These are phyloP conservation scores for Andrena praecox DNA, from an alignment of 2,888 invertebrate species.

Conservation along the genomic window DNA sequence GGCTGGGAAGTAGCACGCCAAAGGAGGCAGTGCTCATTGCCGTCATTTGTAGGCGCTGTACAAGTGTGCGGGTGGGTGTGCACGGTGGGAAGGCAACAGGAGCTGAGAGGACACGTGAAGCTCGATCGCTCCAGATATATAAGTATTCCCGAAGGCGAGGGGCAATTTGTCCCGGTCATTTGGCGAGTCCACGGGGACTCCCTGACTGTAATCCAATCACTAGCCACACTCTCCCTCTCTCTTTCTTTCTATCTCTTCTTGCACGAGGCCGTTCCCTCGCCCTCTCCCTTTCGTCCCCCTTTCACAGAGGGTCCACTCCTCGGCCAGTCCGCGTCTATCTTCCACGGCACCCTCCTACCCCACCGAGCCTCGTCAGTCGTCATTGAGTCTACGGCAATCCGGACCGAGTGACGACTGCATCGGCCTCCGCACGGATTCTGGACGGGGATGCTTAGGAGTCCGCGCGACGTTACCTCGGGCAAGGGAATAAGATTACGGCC, in stretches of 20 bases:
- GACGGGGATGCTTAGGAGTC: constrained; percentile 34
- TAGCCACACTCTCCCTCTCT: constrained; percentile 82
- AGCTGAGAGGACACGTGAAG: constrained; percentile 69
- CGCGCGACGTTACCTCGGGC: constrained; percentile 18
- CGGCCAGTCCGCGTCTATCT: constrained; percentile 37
- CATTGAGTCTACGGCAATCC: constrained; percentile 76
- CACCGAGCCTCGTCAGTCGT: constrained; percentile 67
- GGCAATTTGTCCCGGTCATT: constrained; percentile 86
- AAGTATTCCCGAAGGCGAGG: constrained; percentile 85
- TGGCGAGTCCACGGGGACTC: constrained; percentile 84
- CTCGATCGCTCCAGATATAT: constrained; percentile 82
- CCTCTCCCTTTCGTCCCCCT: constrained; percentile 12
- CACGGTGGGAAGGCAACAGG: constrained; percentile 51
- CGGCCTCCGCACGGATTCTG: constrained; percentile 64
- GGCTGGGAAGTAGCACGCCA: not conserved
- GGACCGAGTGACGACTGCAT: constrained; percentile 70
- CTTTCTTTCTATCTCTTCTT: constrained; percentile 46
- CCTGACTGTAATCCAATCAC: constrained; percentile 85
- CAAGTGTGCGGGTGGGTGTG: constrained; percentile 52
- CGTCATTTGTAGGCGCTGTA: constrained; percentile 58
- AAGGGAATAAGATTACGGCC: constrained; percentile 37
- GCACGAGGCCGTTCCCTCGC: not conserved
- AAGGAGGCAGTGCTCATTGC: constrained; percentile 34
- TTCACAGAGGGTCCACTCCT: constrained; percentile 10
- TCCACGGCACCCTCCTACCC: constrained; percentile 45